A percentile compares a stretch with the other conserved stretches of the same genome.
Conservation (phyloP, 2,113 vertebrate genomes). For the Pelobates fuscus region DNA sequence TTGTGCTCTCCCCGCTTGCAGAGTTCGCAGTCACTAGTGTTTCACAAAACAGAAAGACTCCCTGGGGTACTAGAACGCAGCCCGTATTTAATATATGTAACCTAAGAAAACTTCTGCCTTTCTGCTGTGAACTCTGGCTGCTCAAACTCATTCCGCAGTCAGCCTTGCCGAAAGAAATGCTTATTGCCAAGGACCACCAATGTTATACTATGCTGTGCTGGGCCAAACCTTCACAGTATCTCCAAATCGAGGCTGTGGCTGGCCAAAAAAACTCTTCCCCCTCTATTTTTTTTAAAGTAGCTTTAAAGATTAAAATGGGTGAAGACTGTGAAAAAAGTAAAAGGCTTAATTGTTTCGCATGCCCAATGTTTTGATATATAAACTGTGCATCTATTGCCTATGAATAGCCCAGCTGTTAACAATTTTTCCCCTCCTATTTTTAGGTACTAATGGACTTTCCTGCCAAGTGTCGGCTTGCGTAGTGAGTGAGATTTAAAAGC, state of each 20-base stretch:
- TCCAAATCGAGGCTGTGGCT: constrained; percentile 54
- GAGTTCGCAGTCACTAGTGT: constrained; percentile 15
- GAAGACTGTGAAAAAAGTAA: constrained; percentile 79
- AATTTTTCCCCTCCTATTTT: constrained; percentile 71
- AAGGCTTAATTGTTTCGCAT: constrained; percentile 87
- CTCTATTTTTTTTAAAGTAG: constrained; percentile 56
- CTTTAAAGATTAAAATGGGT: constrained; percentile 73
- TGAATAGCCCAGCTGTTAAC: constrained; percentile 87
- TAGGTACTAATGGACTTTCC: constrained; percentile 86
- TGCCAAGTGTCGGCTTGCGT: constrained; percentile 80
- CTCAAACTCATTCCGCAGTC: constrained; percentile 17
- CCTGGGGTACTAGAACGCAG: constrained; percentile 31
- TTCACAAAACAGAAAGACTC: constrained; percentile 46
- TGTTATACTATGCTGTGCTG: constrained; percentile 50
- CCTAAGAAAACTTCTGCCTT: constrained; percentile 36
- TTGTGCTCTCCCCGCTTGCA: constrained; percentile 38
- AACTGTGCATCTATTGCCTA: constrained; percentile 77
- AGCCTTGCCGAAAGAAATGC: constrained; percentile 21
- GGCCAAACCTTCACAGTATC: constrained; percentile 48
- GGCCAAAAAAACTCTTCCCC: constrained; percentile 35
- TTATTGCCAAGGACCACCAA: constrained; percentile 56
- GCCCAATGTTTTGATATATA: constrained; percentile 87
- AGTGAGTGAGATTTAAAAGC: constrained; percentile 69
- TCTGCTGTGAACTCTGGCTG: constrained; percentile 26
- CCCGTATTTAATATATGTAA: constrained; percentile 38